These are phyloP conservation scores for Amiota minor DNA, from an alignment of 2,888 invertebrate genomes.

Conservation along the genomic window DNA sequence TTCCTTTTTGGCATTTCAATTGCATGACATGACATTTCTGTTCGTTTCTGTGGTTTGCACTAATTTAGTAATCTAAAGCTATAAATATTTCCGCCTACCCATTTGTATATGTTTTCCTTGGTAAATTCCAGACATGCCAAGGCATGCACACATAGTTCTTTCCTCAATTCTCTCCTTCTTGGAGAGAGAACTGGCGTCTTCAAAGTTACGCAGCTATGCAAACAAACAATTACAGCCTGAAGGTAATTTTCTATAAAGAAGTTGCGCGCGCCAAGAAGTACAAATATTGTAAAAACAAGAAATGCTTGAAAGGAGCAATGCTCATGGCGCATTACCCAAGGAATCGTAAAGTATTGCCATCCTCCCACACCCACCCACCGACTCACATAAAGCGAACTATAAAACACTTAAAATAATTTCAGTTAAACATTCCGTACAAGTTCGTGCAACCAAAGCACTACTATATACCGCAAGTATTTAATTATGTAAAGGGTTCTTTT, in stretches of 20 bases:
- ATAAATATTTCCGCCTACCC: no score
- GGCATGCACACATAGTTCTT: no score
- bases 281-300: background rate
- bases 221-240: constrained; percentile 64
- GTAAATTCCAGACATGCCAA: no score
- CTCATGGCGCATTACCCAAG: background rate
- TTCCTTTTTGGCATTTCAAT: no score
- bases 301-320: constrained; percentile 9
- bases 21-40: no score
- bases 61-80: no score
- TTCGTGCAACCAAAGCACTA: no score
- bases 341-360: background rate
- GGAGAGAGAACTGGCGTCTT: constrained; percentile 16
- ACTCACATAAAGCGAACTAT: constrained; percentile 44
- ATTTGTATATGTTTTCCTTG: no score
- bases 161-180: background rate
- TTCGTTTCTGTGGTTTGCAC: no score
- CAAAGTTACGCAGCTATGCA: constrained; percentile 42
- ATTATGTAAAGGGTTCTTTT: background rate
- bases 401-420: constrained; percentile 63
- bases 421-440: constrained; percentile 62
- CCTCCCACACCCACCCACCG: background rate
- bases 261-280: constrained; percentile 43
- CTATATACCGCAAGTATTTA: no score
- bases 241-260: constrained; percentile 65